phyloP scores from a whole-genome alignment of 2,888 invertebrate genomes.

The Nomada ruficornis region DNA sequence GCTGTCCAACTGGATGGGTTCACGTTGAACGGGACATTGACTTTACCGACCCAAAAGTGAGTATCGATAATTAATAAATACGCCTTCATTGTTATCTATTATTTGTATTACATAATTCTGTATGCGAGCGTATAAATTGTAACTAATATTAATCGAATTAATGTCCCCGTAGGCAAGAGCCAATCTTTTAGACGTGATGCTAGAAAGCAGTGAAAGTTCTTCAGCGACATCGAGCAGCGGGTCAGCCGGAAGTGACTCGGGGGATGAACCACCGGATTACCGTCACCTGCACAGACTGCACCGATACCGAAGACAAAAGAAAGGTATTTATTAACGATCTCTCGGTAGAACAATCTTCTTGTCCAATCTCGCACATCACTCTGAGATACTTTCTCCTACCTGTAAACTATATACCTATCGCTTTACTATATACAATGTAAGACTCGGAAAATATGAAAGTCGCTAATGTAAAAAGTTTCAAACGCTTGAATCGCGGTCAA shows the following conservation, averaged over 20 bases:
- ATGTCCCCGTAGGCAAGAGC: conserved; percentile 88
- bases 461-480: not conserved
- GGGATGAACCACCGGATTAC: conserved; percentile 88
- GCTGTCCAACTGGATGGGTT: conserved; percentile 91
- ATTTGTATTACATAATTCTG: not conserved
- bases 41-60: conserved; percentile 91
- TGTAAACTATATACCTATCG: conserved; percentile 27
- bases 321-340: conserved; percentile 86
- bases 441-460: not conserved
- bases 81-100: not conserved
- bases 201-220: conserved; percentile 90
- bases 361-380: conserved; percentile 52
- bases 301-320: conserved; percentile 90
- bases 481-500: conserved; percentile 9
- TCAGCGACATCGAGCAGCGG: conserved; percentile 88
- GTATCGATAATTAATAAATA: not conserved
- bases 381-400: conserved; percentile 20
- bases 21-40: conserved; percentile 92
- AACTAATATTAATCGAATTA: not conserved
- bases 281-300: conserved; percentile 89
- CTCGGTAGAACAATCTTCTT: conserved; percentile 21
- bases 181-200: conserved; percentile 91
- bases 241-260: conserved; percentile 87
- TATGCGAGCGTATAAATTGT: too few relatives aligned
- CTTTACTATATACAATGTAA: conserved; percentile 22